phyloP scores from a whole-genome alignment of 2,113 vertebrate genomes.

The Laterallus jamaicensis region DNA sequence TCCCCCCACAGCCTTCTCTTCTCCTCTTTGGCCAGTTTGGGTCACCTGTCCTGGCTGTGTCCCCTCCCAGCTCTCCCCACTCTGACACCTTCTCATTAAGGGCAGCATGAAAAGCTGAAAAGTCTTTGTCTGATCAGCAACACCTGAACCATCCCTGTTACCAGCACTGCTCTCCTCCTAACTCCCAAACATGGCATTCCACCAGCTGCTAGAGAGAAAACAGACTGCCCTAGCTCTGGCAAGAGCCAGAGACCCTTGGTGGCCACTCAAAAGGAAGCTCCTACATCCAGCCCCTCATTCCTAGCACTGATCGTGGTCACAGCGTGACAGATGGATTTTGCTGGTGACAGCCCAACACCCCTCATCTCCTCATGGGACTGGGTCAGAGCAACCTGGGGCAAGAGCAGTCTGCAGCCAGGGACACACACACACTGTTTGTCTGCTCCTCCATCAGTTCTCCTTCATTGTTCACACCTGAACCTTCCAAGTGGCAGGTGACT shows the following conservation, averaged over 20 bases:
- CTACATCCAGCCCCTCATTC: neutral
- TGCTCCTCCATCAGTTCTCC: neutral
- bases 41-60: too few species aligned
- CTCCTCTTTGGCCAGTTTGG: too few species aligned
- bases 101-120: too few species aligned
- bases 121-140: too few species aligned
- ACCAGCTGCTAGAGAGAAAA: too few species aligned
- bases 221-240: too few species aligned
- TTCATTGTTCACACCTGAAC: neutral
- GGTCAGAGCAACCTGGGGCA: neutral
- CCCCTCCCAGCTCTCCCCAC: too few species aligned
- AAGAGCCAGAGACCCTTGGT: neutral
- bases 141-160: too few species aligned
- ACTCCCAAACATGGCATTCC: too few species aligned
- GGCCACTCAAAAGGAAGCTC: neutral
- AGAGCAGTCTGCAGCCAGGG: neutral
- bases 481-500: neutral
- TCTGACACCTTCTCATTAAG: too few species aligned
- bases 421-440: neutral
- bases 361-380: neutral
- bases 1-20: too few species aligned
- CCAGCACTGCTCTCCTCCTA: too few species aligned
- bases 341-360: neutral
- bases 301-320: fast-evolving
- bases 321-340: fast-evolving